Conservation (phyloP, 1,140 invertebrate genomes). For the Drosophila ohnishii region DNA sequence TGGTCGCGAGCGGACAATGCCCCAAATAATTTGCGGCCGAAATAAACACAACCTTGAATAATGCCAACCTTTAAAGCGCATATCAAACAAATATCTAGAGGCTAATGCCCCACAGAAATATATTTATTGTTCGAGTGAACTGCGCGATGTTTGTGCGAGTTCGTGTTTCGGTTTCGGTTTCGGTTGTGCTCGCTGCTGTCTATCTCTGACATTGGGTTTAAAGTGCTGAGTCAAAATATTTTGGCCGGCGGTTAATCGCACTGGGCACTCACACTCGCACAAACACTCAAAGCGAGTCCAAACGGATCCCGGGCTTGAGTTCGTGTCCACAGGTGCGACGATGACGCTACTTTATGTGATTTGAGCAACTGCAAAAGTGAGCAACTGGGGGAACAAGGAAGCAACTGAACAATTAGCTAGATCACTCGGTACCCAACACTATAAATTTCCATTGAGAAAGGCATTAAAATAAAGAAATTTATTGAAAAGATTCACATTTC, state of each 20-base stretch:
- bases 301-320: background rate
- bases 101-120: slow-evolving; percentile 53
- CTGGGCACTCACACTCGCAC: slow-evolving; percentile 4
- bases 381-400: background rate
- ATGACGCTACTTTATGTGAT: slow-evolving; percentile 16
- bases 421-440: no score
- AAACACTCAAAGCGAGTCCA: slow-evolving; percentile 1
- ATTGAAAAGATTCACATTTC: no score
- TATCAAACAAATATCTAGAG: slow-evolving; percentile 56
- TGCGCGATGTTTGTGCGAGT: slow-evolving; percentile 22
- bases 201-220: slow-evolving; percentile 69
- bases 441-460: no score
- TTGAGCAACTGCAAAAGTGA: background rate
- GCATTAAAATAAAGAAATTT: no score
- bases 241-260: slow-evolving; percentile 61
- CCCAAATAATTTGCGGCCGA: slow-evolving; percentile 49
- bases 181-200: slow-evolving; percentile 12
- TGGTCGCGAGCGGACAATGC: slow-evolving; percentile 43
- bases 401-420: no score
- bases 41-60: slow-evolving; percentile 59
- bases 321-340: slow-evolving; percentile 20
- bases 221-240: slow-evolving; percentile 69
- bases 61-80: slow-evolving; percentile 49
- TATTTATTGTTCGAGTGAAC: slow-evolving; percentile 18
- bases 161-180: slow-evolving; percentile 32